phyloP scores from a whole-genome alignment of 2,888 invertebrate genomes.

The Meteorus cinctellus region DNA sequence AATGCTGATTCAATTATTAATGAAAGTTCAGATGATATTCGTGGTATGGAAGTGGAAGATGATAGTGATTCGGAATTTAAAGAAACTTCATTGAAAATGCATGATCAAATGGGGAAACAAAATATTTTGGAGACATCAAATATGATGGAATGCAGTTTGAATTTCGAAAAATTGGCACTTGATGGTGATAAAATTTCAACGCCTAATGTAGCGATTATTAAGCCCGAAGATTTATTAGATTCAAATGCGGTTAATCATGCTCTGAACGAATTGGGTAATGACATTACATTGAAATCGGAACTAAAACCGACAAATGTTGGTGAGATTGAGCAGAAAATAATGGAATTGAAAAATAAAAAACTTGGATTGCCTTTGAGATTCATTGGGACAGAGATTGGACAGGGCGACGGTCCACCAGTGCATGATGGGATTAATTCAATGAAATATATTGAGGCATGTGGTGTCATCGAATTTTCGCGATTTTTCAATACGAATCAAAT shows the following conservation, averaged over 20 bases:
- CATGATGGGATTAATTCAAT: conserved; percentile 43
- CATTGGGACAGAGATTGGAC: conserved; percentile 49
- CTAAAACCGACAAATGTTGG: conserved; percentile 49
- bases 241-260: conserved; percentile 7
- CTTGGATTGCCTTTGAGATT: conserved; percentile 32
- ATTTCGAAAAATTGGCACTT: neutral
- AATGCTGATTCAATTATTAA: neutral
- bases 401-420: conserved; percentile 48
- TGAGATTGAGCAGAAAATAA: conserved; percentile 58
- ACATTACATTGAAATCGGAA: conserved; percentile 16
- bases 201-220: neutral
- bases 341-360: conserved; percentile 56
- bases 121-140: neutral
- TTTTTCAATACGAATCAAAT: conserved; percentile 52
- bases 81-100: neutral
- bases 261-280: conserved; percentile 22
- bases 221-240: neutral
- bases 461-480: conserved; percentile 58
- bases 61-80: neutral
- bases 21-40: neutral
- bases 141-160: conserved; percentile 14
- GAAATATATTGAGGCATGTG: conserved; percentile 58
- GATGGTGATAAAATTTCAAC: neutral
- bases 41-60: neutral
- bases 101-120: neutral